Percentiles rank a stretch among this genome's conserved stretches.
These are phyloP conservation scores for Pterocles burchelli DNA, from an alignment of 2,113 vertebrate species.

Conservation along the genomic window DNA sequence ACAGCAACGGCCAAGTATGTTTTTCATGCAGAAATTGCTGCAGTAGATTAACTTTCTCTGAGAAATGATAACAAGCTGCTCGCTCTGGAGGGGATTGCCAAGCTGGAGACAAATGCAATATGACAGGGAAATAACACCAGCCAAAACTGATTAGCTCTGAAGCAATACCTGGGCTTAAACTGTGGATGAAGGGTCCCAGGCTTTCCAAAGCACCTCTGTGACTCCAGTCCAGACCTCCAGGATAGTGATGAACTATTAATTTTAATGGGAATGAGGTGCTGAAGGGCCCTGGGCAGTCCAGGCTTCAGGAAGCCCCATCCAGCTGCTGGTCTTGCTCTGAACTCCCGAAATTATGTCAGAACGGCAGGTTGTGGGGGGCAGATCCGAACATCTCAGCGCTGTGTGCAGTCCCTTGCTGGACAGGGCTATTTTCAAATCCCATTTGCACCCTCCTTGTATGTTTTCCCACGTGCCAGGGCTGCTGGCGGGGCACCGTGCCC, in stretches of 20 bases:
- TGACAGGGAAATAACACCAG: neutral
- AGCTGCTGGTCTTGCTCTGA: neutral
- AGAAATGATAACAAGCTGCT: neutral
- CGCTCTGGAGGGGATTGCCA: neutral
- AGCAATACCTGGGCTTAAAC: neutral
- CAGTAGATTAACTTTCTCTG: neutral
- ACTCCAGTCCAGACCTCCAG: neutral
- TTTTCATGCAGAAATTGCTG: neutral
- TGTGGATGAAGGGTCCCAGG: neutral
- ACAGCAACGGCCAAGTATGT: accelerated
- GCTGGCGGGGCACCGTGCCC: neutral
- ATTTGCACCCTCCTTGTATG: neutral
- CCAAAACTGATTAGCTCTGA: neutral
- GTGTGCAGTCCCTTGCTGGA: accelerated
- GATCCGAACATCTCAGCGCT: neutral
- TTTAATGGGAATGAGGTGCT: neutral
- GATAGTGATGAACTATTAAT: neutral
- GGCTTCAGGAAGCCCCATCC: neutral
- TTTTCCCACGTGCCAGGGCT: accelerated
- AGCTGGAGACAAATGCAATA: neutral
- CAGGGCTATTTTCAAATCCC: neutral
- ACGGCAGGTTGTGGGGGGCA: neutral
- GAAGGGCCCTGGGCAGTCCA: neutral
- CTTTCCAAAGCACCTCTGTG: neutral
- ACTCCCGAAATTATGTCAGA: neutral